Evolutionary conservation across 2,797 vertebrate species (phyloP), one percentile per base, ranked within the genome.

Genomic region (Discoglossus pictus): DNA sequence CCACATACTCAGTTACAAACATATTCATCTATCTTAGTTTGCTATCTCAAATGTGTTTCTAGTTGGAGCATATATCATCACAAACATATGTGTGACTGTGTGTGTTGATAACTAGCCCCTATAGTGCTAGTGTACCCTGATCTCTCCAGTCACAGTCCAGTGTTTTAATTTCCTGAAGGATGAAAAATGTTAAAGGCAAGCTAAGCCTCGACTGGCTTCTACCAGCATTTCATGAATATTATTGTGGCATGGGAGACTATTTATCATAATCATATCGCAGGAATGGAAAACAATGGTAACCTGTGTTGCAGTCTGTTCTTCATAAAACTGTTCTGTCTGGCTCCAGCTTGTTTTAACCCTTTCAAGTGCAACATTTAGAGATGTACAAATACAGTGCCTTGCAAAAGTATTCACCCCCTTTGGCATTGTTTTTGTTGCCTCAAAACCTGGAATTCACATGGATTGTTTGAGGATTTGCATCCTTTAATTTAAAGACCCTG

Each of bases 131-230:
- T 4, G 35, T n/a, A 56, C 36, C 12, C 20, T 56, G 15, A 43
- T 43, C 23, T 27, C 55, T 43, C 11, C 38, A 25, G 16, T 42
- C 55, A 42, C 55, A 23, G 4, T 27, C 20, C 18, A 20, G 15
- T 21, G 36, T 16, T 56, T 21, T 20, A n/a, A 54, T 56, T 58
- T 42, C 38, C 55, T 43, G 24, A 11, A n/a, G 27, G 38, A 54
- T 12, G 46, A 17, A 50, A 20, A 21, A 21, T 38, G 15, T 16
- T 27, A 17, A 43, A 43, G 27, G 15, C 23, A 58, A 24, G 23
- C 7, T 21, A 58, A 58, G 12, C 39, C 53, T 42, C 16, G 1
- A 16, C 23, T n/a, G 53, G 21, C 15, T 40, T 39, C 54, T 58
- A 42, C 39, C 38, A 43, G 38, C 54, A 58, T 40, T 23, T 27